A percentile compares a stretch with the other conserved stretches of the same genome.
phyloP scores from a whole-genome alignment of 2,888 invertebrate genomes.

The Drosophila phalerata region DNA sequence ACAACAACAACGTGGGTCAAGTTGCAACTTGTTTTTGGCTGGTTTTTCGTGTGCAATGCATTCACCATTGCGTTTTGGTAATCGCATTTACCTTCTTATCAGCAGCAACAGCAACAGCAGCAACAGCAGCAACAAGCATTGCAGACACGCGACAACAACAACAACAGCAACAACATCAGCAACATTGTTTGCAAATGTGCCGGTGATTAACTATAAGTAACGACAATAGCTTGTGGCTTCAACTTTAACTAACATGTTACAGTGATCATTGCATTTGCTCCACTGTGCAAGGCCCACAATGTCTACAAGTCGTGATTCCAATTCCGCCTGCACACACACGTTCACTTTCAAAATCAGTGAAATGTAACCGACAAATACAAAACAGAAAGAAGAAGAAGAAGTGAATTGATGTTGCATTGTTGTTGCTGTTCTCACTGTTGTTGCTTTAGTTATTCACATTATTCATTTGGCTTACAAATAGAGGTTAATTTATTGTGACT shows the following conservation, averaged over 20 bases:
- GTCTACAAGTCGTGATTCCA: constrained; percentile 70
- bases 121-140: constrained; percentile 20
- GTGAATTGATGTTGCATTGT: constrained; percentile 57
- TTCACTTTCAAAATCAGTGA: constrained; percentile 84
- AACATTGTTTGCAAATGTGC: constrained; percentile 46
- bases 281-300: constrained; percentile 50
- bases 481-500: constrained; percentile 72
- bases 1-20: constrained; percentile 49
- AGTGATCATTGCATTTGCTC: constrained; percentile 32
- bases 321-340: constrained; percentile 70
- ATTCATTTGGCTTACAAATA: constrained; percentile 77
- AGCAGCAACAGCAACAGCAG: constrained; percentile 28
- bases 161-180: constrained; percentile 9
- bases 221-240: constrained; percentile 24
- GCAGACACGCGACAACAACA: constrained; percentile 39
- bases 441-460: constrained; percentile 67
- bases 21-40: constrained; percentile 64
- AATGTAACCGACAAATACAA: constrained; percentile 71
- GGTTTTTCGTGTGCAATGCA: constrained; percentile 38
- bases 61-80: constrained; percentile 50
- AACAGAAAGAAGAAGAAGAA: constrained; percentile 23
- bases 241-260: constrained; percentile 6
- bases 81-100: constrained; percentile 62
- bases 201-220: constrained; percentile 49
- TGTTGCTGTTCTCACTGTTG: constrained; percentile 27